Conservation (phyloP, 2,113 vertebrate species). For the Nansenia antarctica region DNA sequence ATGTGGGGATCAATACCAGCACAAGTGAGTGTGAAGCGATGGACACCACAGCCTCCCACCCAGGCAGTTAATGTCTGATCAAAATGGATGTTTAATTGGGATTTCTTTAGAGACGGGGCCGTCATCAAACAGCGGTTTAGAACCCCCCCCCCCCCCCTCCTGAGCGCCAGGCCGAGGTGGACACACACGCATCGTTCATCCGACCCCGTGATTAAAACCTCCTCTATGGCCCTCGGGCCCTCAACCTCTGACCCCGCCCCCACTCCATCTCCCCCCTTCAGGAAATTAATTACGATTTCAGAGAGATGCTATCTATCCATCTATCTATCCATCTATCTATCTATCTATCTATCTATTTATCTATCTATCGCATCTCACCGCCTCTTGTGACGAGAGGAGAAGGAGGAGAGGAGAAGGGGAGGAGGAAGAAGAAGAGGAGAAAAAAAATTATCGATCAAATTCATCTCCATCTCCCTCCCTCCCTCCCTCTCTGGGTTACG, state of each 20-base stretch:
- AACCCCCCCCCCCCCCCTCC: slow-evolving; percentile 60
- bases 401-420: not conserved
- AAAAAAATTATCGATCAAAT: slow-evolving; percentile 64
- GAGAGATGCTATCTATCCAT: slow-evolving; percentile 61
- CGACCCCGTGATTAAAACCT: slow-evolving; percentile 96
- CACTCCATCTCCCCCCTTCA: slow-evolving; percentile 86
- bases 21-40: slow-evolving; percentile 54
- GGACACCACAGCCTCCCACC: slow-evolving; percentile 49
- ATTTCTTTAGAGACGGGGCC: slow-evolving; percentile 50
- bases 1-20: slow-evolving; percentile 72
- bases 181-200: slow-evolving; percentile 76
- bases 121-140: slow-evolving; percentile 77
- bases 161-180: slow-evolving; percentile 56
- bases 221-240: slow-evolving; percentile 89
- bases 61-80: slow-evolving; percentile 66
- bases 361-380: not conserved
- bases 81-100: slow-evolving; percentile 79
- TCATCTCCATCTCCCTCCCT: slow-evolving; percentile 76
- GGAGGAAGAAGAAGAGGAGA: not conserved
- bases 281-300: slow-evolving; percentile 98
- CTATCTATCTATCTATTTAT: too few species aligned
- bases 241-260: slow-evolving; percentile 87
- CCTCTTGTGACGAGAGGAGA: not conserved
- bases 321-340: too few species aligned
- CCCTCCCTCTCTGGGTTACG: not conserved